Conservation (phyloP, 2,797 vertebrate species). For the Catamblyrhynchus diadema region DNA sequence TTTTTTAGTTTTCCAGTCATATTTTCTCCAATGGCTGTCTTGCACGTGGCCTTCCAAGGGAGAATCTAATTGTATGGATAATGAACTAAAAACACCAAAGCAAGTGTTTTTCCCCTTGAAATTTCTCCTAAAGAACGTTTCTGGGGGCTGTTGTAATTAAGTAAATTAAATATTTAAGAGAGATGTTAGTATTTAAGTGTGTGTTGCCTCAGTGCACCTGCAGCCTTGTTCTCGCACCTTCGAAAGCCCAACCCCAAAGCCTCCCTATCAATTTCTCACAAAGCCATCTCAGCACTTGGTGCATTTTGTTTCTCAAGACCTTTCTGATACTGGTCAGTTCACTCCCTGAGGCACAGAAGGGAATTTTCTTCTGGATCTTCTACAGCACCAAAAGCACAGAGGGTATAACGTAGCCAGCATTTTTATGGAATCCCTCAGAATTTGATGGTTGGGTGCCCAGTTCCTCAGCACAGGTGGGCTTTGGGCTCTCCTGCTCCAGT, state of each 20-base stretch:
- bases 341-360: background rate
- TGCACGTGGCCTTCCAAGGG: background rate
- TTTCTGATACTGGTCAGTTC: background rate
- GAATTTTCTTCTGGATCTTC: background rate
- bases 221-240: background rate
- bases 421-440: background rate
- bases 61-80: background rate
- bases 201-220: background rate
- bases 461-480: background rate
- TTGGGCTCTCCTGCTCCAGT: background rate
- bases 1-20: background rate
- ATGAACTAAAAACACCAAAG: background rate
- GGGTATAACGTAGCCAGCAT: background rate
- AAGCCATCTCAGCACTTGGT: background rate
- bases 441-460: background rate
- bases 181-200: background rate
- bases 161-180: constrained; percentile 26
- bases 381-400: background rate
- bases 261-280: background rate
- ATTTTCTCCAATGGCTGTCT: background rate
- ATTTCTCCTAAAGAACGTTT: background rate
- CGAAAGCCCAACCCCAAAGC: background rate
- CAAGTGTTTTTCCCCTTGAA: background rate
- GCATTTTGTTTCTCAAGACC: background rate
- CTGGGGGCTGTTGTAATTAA: background rate